Evolutionary conservation across 2,797 vertebrate genomes (phyloP), one percentile per base, ranked within the genome.

Genomic region (Acrossocheilus wenchowensis): DNA sequence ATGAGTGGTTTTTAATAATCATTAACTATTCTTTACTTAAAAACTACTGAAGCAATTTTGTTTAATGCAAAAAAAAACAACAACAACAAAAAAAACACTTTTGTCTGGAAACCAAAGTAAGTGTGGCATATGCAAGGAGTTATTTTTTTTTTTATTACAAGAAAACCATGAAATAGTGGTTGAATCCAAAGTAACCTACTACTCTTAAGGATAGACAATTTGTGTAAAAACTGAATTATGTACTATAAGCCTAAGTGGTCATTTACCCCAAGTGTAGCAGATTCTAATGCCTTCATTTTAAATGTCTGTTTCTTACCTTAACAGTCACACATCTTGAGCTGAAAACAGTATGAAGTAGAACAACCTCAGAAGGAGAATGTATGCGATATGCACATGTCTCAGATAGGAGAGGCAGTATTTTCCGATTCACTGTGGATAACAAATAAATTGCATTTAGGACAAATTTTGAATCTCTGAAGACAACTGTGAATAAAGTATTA

Each of bases 361-460:
- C 0, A 90, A 50, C 45, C n/a, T 90, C 91, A 57, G 91, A 83
- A 3, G 82, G 60, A 2, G 91, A 92, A 11, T 85, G 43, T 1
- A 92, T 12, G 23, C 23, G 89, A 87, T 90, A 85, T 0, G 93
- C 94, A 89, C 95, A 96, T 0, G 89, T 84, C 1, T 86, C 88
- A n/a, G 94, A 94, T 6, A 95, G 85, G 86, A 95, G 93, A 0
- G 93, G 93, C 85, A 81, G 45, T 92, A 89, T 91, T 4, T 43
- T 54, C 66, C 90, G 93, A 26, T 92, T 91, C 78, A 94, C 95
- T 96, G 88, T 36, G 23, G 36, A 84, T 6, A 45, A 45, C 8
- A 79, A 45, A 26, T 71, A 14, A 11, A 64, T 4, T 26, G 77
- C 23, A 43, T 39, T 10, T n/a, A 79, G 23, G 6, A 34, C 6